Evolutionary conservation across 64 coral and sea anemone genomes (phyloP).

Genomic region (Montipora sp.): DNA sequence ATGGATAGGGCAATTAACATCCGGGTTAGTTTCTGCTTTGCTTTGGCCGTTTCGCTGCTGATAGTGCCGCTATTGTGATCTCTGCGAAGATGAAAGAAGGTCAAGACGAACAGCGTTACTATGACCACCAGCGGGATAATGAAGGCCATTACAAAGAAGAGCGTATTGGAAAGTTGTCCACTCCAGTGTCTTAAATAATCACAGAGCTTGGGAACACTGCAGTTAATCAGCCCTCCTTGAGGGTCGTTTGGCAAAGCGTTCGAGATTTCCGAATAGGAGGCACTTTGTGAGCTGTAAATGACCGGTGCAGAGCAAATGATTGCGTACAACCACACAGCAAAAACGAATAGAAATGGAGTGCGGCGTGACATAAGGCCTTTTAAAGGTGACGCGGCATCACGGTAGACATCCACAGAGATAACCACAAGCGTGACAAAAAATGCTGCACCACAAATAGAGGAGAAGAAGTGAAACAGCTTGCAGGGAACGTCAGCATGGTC

Average conservation of each 20-base stretch:
- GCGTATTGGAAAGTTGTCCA: conserved; percentile 11
- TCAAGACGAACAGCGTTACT: background rate
- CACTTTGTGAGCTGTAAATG: conserved; percentile 57
- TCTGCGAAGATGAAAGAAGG: conserved; percentile 4
- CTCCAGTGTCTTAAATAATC: conserved; percentile 17
- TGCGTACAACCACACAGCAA: conserved; percentile 41
- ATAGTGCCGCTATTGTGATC: background rate
- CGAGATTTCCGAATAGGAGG: conserved; percentile 16
- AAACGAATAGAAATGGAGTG: conserved; percentile 19
- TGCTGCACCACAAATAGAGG: conserved; percentile 41
- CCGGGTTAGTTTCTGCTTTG: conserved; percentile 20
- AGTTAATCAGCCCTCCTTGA: background rate
- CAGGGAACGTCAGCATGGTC: conserved; percentile 2
- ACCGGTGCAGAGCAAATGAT: conserved; percentile 18
- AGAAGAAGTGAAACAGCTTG: conserved; percentile 33
- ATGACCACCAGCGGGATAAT: conserved; percentile 2
- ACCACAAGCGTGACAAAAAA: conserved; percentile 48
- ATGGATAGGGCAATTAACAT: conserved; percentile 36
- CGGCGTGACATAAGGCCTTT: conserved; percentile 38
- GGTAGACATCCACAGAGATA: conserved; percentile 58
- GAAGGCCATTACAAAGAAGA: conserved; percentile 31
- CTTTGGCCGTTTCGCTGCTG: conserved; percentile 23
- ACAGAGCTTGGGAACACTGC: conserved; percentile 28
- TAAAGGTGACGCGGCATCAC: conserved; percentile 23
- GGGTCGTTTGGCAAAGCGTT: background rate